Base-by-base conservation (phyloP, 2,113 vertebrate species). In the Gobiocypris rarus region DNA sequence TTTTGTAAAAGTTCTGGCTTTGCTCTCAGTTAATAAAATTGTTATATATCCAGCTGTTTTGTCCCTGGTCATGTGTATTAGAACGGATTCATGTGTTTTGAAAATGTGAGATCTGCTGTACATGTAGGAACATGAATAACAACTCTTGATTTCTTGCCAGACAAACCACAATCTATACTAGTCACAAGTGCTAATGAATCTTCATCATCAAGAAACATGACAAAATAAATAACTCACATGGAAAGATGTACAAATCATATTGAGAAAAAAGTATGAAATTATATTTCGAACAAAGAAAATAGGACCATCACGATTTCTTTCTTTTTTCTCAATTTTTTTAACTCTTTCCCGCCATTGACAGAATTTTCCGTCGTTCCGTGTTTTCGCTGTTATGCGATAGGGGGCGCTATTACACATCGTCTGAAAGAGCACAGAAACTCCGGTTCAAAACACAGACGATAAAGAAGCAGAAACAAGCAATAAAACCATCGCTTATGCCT, bases 1-100 rank as follows among this genome's bases (percentile, higher is more conserved):
- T 54, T 54, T 75, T 79, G n/a, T 61, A 61, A 45, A 61, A 45
- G 76, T 45, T 19, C 22, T 61, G 38, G 31, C 54, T 77, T 59
- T 76, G 38, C 43, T 13, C n/a, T 73, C n/a, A 5, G 75, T 43
- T 61, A 59, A 78, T 61, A 24, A 77, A 77, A 41, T 15, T 14
- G 41, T 24, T 41, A 59, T 58, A 77, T 59, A 77, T 59, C 31
- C 15, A 34, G 5, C 3, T 15, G 1, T 7, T 56, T 56, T n/a
- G 31, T 58, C 50, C 28, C 31, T 73, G 11, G n/a, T 73, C 13
- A 48, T 45, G 0, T 45, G 17, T 69, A 22, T 38, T 38, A 22
- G 1, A 34, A 34, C 34, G 9, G 19, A 67, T 63, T 0, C 14
- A 26, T 5, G n/a, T 26, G 24, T 15, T 28, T 63, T 3, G 7